Evolutionary conservation across 1,140 invertebrate species (phyloP).

Genomic region (Trichonephila inaurata): DNA sequence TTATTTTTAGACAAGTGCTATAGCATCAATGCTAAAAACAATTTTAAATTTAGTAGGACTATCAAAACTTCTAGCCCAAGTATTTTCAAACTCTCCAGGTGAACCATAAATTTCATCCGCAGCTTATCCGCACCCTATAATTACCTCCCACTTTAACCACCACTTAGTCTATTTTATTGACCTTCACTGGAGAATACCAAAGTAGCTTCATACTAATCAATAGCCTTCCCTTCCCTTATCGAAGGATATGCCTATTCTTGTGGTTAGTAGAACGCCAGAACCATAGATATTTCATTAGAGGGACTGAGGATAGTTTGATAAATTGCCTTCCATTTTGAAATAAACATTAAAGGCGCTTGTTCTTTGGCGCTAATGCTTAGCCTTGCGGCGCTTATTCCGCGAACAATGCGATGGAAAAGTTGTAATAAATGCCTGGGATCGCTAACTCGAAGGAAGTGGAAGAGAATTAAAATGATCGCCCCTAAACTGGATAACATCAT

Average conservation of each 20-base stretch:
- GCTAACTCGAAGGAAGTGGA: conserved; percentile 17
- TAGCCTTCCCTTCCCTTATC: conserved; percentile 11
- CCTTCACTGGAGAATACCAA: conserved; percentile 52
- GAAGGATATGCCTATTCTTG: conserved; percentile 50
- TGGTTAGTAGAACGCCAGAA: conserved; percentile 7
- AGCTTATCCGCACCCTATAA: conserved; percentile 63
- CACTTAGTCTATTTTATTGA: conserved; percentile 74
- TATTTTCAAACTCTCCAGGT: conserved; percentile 34
- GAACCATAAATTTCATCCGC: conserved; percentile 57
- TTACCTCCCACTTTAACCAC: conserved; percentile 62
- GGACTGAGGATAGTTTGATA: conserved; percentile 62
- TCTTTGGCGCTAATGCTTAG: conserved; percentile 57
- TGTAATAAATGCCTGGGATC: conserved; percentile 42
- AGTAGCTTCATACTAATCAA: conserved; percentile 56
- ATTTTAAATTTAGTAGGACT: conserved; percentile 53
- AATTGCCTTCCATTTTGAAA: conserved; percentile 57
- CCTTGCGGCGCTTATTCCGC: conserved; percentile 41
- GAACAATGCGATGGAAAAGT: neutral
- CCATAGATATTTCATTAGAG: conserved; percentile 72
- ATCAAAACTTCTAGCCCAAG: conserved; percentile 41
- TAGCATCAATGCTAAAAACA: conserved; percentile 37
- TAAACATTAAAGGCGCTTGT: conserved; percentile 61
- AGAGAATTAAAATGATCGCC: conserved; percentile 51
- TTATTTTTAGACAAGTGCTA: neutral
- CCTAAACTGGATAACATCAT: conserved; percentile 31